Base-by-base conservation (phyloP, 2,888 invertebrate species). In the Cenopis cana region DNA sequence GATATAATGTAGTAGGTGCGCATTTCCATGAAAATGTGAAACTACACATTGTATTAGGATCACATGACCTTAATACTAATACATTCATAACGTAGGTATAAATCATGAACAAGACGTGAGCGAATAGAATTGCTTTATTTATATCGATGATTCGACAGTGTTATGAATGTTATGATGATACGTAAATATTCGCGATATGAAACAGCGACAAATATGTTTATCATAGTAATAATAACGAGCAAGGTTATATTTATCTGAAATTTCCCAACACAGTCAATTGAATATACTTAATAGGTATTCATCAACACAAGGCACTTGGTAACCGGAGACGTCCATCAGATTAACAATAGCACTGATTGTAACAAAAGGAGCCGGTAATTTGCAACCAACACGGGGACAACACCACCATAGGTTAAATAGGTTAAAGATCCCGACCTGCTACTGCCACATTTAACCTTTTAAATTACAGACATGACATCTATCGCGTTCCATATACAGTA, bases 361-460 rank as follows among this genome's bases (percentile, higher is more conserved):
- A 33, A 64, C 36, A 64, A 64, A 36, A 33, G 36, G 36, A 64
- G n/a, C 9, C 18, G 20, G 62, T 29, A 64, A 64, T 64, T 64
- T 50, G 52, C 62, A 20, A 52, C 20, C 38, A 36, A 38, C 38
- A 50, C 52, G 24, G 4, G 2, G 4, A 3, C 24, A 24, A 24
- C 64, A 64, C 33, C 33, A 36, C 52, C 52, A 64, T 24, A 64
- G 38, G 38, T 20, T 54, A 64, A 50, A 38, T 54, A 38, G 52
- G 64, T 54, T 36, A 54, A 38, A 20, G 52, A 38, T 10, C 52
- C 36, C 38, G 38, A 64, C 64, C 64, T 36, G 52, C n/a, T 10
- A 52, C 52, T 64, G 52, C 20, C n/a, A 52, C 38, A 38, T 36
- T 64, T 54, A 64, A 64, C 64, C 52, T 64, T 14, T 52, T 24